phyloP scores from a whole-genome alignment of 1,140 invertebrate genomes.

The Drosophila bipectinata region DNA sequence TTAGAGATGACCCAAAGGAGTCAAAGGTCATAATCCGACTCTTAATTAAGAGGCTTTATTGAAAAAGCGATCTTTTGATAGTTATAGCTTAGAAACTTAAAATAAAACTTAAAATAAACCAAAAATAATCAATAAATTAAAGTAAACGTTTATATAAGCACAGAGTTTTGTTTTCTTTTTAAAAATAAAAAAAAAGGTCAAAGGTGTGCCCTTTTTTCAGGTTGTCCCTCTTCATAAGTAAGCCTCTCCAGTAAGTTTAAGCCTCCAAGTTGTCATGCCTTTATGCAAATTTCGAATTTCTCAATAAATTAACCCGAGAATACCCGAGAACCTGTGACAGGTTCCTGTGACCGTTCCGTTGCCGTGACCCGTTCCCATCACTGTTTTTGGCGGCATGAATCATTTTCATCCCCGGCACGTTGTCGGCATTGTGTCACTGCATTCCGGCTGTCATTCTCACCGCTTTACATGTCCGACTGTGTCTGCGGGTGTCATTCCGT shows the following conservation, averaged over 20 bases:
- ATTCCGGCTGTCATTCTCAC: constrained; percentile 24
- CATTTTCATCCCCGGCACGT: constrained; percentile 44
- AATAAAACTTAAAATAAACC: not conserved
- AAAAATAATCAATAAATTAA: not conserved
- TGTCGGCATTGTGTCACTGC: constrained; percentile 40
- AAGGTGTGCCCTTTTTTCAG: too few species aligned
- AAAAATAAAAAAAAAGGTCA: not conserved
- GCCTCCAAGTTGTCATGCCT: not conserved
- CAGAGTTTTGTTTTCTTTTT: too few species aligned
- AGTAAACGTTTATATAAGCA: too few species aligned
- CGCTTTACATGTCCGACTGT: constrained; percentile 22
- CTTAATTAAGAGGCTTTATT: not conserved
- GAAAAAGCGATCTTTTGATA: too few species aligned
- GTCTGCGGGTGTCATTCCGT: constrained; percentile 8
- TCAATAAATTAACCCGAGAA: constrained; percentile 31
- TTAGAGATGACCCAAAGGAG: not conserved
- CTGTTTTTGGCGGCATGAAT: constrained; percentile 34
- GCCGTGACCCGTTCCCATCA: constrained; percentile 28
- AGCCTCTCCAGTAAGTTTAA: not conserved
- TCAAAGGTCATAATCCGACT: not conserved
- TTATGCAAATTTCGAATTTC: not conserved
- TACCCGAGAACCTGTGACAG: constrained; percentile 10
- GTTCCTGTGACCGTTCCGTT: not conserved
- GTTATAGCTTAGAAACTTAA: not conserved
- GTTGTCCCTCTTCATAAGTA: not conserved